Conservation (phyloP, 2,888 invertebrate species). For the Limulus polyphemus region DNA sequence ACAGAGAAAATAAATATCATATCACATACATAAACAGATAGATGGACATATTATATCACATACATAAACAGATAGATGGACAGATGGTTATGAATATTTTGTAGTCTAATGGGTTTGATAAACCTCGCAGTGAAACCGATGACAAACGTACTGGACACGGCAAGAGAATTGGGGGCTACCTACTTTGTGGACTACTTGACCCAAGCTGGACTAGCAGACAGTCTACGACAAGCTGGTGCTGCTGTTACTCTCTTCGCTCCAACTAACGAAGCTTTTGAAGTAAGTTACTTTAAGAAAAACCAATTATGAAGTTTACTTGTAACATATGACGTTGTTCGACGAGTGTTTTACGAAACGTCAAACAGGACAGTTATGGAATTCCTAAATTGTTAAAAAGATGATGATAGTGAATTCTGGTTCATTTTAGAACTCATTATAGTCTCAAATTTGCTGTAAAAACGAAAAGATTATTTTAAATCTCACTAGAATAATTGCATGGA, state of each 20-base stretch:
- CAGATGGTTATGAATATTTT: too few species aligned
- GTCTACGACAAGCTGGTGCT: constrained; percentile 34
- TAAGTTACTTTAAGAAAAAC: constrained; percentile 21
- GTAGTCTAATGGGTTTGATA: not conserved
- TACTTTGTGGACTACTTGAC: constrained; percentile 38
- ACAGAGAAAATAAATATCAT: too few species aligned
- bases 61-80: not conserved
- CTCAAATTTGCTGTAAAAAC: too few species aligned
- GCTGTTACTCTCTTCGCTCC: constrained; percentile 43
- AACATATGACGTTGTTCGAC: too few species aligned
- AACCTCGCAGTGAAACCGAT: constrained; percentile 39
- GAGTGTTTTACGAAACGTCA: too few species aligned
- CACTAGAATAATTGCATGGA: too few species aligned
- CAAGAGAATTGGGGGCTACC: constrained; percentile 38
- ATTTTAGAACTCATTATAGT: too few species aligned
- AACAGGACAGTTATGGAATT: too few species aligned
- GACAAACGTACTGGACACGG: constrained; percentile 40
- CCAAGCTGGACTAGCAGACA: constrained; percentile 37
- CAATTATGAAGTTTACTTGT: too few species aligned
- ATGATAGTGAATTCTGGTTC: too few species aligned
- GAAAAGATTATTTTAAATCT: too few species aligned
- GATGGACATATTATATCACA: not conserved
- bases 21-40: not conserved
- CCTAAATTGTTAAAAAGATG: too few species aligned
- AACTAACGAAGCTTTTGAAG: constrained; percentile 40